Base-by-base conservation (phyloP, 2,888 invertebrate species). In the Melinaea marsaeus region DNA sequence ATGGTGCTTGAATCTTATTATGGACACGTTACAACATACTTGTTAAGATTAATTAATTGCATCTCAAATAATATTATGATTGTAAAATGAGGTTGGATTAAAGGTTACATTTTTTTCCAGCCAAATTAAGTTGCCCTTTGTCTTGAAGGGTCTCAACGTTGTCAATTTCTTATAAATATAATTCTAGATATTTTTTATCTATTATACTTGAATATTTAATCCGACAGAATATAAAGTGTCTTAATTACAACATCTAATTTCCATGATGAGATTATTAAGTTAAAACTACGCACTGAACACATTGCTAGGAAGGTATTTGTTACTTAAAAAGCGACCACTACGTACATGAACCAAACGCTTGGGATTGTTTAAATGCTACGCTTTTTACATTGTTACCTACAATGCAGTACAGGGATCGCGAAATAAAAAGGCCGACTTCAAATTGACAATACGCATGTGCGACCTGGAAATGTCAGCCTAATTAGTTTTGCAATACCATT, bases 301-400 rank as follows among this genome's bases (percentile, higher is more conserved):
- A 71, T 70, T 64, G 63, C 65, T 67, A 68, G 70, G 66, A 70
- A 72, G 72, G 71, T 69, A 69, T 65, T 69, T 69, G 65, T 66
- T 67, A 64, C 32, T 48, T 34, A 47, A 55, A 32, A 56, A 46
- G 35, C 47, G 32, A 55, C 56, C 56, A 58, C 42, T 42, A 51
- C 51, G 32, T 32, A 6, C 32, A 32, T 51, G 51, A 51, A 51
- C 32, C 32, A 32, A 6, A 51, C 9, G 32, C 7, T 9, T 11
- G 3, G 32, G n/a, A 32, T 22, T 32, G 32, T 51, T 51, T 22
- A 22, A 32, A 32, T 7, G 32, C 51, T 51, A 51, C 11, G 51
- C 32, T 7, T 51, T 11, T 51, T 32, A 51, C 3, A 51, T 51
- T 48, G 13, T 48, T 22, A 48, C 4, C 7, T 32, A 32, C 9